Conservation (phyloP, 2,888 invertebrate species). For the Phortica okadai region DNA sequence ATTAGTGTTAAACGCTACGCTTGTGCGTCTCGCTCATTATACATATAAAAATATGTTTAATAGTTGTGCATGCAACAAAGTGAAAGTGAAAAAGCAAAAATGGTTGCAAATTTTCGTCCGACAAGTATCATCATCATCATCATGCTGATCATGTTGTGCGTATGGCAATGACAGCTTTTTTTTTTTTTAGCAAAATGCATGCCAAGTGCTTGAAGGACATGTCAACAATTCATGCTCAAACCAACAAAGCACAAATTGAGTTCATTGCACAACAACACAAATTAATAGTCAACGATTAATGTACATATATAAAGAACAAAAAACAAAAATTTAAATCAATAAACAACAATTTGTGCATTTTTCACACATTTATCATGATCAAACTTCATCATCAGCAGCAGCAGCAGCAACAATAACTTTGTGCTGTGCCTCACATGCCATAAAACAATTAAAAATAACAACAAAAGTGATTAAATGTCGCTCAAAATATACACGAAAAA, state of each 20-base stretch:
- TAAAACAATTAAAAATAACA: constrained; percentile 17
- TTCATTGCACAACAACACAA: no score
- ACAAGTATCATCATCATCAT: no score
- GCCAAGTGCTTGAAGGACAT: no score
- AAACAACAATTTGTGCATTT: background rate
- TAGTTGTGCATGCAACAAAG: background rate
- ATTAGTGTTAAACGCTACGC: constrained; percentile 36
- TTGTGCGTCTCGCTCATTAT: background rate
- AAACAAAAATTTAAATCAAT: no score
- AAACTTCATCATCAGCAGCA: background rate
- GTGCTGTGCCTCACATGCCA: background rate
- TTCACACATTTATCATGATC: background rate
- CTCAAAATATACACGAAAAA: constrained; percentile 4
- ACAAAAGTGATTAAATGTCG: constrained; percentile 16
- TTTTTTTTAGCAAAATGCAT: no score
- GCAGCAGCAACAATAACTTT: background rate
- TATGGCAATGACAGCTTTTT: background rate
- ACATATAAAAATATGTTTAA: background rate
- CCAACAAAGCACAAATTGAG: no score
- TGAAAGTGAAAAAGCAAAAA: background rate
- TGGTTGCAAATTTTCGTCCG: background rate
- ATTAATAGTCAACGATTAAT: no score
- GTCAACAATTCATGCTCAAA: no score
- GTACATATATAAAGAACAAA: no score
- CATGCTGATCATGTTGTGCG: background rate